Evolutionary conservation across 2,113 vertebrate species (phyloP), one percentile per base, ranked within the genome.

Genomic region (Cinclus cinclus): DNA sequence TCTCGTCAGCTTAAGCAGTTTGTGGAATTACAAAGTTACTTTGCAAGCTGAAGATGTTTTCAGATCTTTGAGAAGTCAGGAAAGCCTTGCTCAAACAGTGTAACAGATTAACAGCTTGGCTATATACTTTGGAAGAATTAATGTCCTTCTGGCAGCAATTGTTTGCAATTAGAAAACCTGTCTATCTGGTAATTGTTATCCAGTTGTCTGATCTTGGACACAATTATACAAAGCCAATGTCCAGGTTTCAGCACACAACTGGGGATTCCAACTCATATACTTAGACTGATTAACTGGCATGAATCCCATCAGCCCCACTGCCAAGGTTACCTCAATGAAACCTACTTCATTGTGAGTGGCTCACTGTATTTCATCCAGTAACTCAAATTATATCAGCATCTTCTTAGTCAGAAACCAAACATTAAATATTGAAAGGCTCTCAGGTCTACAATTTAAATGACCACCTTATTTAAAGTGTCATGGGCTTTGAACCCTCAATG

Each of bases 211-310:
- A 25, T 47, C 47, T 56, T 60, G 22, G 80, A 95, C 80, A 75
- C 80, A 88, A 68, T 87, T 92, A 88, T 33, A 87, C 71, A 42
- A 81, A 91, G 89, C 87, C 77, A n/a, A 68, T 53, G 65, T 87
- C 86, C 85, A 95, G 87, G 65, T 85, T 96, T 80, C 92, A 94
- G 95, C 92, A 90, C 79, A 68, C 93, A 93, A 87, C 75, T 93
- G 58, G 95, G 83, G 68, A 97, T 96, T 96, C 87, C 58, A 83
- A 47, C 68, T 96, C 76, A 89, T 70, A 87, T 90, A 74, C 74
- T 96, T 83, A 71, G 55, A 63, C 76, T 95, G 96, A 97, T 97
- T 79, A 97, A 97, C 55, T 91, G 97, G 94, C 96, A 94, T 10
- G 64, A 56, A 58, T 89, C 73, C 67, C 78, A 58, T 13, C 85